A percentile compares a stretch with the other conserved stretches of the same genome.
phyloP scores from a whole-genome alignment of 2,797 vertebrate genomes.

The Limosa lapponica region DNA sequence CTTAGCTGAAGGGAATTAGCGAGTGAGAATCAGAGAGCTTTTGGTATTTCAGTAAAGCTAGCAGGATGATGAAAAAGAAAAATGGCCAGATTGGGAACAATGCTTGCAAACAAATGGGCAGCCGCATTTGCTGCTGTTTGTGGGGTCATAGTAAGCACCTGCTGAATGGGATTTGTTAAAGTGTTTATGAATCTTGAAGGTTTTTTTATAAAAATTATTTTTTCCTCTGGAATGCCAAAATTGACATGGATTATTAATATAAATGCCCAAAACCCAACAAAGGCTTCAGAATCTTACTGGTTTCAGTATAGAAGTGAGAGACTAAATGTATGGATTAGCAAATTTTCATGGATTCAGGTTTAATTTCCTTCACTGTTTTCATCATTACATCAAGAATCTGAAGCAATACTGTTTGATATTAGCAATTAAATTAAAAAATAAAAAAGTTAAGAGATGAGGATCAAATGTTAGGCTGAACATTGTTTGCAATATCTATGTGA shows the following conservation, averaged over 20 bases:
- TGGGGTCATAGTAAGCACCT: neutral
- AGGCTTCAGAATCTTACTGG: neutral
- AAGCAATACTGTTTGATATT: neutral
- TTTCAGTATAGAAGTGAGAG: neutral
- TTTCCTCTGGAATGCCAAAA: neutral
- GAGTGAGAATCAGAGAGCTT: neutral
- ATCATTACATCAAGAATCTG: neutral
- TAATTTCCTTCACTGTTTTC: neutral
- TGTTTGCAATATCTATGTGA: neutral
- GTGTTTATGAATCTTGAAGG: neutral
- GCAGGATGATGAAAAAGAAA: neutral
- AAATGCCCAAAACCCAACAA: neutral
- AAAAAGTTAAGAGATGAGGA: neutral
- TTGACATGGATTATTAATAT: neutral
- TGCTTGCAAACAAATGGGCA: neutral
- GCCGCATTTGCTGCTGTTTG: neutral
- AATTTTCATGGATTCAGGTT: neutral
- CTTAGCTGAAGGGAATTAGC: neutral
- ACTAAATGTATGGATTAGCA: neutral
- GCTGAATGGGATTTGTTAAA: neutral
- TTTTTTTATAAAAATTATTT: neutral
- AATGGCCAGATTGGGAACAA: neutral
- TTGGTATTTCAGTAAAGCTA: neutral
- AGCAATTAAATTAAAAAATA: neutral
- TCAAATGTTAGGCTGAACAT: neutral